phyloP scores from a whole-genome alignment of 2,888 invertebrate species.

The Drosophila buzzatii region DNA sequence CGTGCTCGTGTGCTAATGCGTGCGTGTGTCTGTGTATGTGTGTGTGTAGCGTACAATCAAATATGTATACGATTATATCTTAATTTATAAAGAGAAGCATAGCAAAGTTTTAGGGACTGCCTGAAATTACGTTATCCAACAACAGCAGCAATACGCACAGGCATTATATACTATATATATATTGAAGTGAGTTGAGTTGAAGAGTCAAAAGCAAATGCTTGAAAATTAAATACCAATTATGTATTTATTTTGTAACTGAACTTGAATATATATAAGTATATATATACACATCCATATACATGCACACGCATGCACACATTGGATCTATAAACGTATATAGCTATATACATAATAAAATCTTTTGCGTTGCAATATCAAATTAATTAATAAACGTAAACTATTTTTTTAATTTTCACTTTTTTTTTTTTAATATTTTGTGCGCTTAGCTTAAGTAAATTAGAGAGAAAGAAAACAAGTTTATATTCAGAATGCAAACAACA shows the following conservation, averaged over 20 bases:
- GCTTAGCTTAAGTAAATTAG: slow-evolving; percentile 47
- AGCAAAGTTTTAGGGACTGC: slow-evolving; percentile 2
- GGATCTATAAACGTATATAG: not conserved
- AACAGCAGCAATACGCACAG: slow-evolving; percentile 15
- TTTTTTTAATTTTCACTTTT: slow-evolving; percentile 12
- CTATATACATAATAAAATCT: slow-evolving; percentile 26
- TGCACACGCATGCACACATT: slow-evolving; percentile 15
- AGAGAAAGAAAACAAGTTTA: not conserved
- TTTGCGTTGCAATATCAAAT: slow-evolving; percentile 66
- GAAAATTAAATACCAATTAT: not conserved
- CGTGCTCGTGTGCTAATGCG: slow-evolving; percentile 2
- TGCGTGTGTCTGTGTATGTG: slow-evolving; percentile 25
- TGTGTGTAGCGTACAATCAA: slow-evolving; percentile 60
- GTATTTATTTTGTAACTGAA: not conserved
- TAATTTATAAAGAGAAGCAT: slow-evolving; percentile 39
- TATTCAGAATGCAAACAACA: slow-evolving; percentile 6
- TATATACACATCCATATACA: slow-evolving; percentile 21
- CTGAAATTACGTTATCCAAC: slow-evolving; percentile 17
- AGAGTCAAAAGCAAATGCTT: not conserved
- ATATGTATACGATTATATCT: slow-evolving; percentile 71
- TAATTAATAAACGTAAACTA: slow-evolving; percentile 43
- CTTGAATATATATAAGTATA: slow-evolving; percentile 5
- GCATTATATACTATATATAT: not conserved
- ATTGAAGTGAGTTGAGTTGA: not conserved
- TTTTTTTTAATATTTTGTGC: slow-evolving; percentile 33